Percentiles rank a stretch among this genome's conserved stretches.
Evolutionary conservation across 2,113 vertebrate species (phyloP).

Genomic region (Tragelaphus strepsiceros): DNA sequence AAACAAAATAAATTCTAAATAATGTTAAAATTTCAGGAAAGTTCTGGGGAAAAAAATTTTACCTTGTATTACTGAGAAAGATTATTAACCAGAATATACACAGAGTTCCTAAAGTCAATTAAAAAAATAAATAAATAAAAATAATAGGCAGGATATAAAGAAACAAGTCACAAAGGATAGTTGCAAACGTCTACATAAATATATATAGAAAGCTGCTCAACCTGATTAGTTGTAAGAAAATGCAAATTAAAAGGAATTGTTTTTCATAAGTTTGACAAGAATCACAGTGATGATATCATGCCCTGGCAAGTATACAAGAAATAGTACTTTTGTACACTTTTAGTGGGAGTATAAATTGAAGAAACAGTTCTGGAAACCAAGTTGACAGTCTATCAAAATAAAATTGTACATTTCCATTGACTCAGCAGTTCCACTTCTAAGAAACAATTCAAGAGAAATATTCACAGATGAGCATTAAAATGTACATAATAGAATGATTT

Average conservation of each 20-base stretch:
- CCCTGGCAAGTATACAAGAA: neutral
- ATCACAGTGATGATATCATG: slow-evolving; percentile 8
- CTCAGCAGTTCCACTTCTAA: slow-evolving; percentile 16
- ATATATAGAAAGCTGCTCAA: neutral
- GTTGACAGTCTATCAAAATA: slow-evolving; percentile 29
- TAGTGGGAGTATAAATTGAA: slow-evolving; percentile 32
- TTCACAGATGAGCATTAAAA: neutral
- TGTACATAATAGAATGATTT: neutral
- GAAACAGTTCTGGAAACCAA: slow-evolving; percentile 6
- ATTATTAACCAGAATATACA: neutral
- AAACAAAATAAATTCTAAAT: neutral
- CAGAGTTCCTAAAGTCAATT: neutral
- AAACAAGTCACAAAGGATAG: neutral
- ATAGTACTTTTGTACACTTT: neutral
- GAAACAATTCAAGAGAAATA: neutral
- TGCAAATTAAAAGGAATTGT: neutral
- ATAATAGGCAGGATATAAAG: neutral
- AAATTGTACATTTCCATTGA: neutral
- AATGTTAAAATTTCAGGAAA: neutral
- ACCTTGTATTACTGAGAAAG: neutral
- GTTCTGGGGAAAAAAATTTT: neutral
- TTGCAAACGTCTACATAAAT: neutral
- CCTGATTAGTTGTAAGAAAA: neutral
- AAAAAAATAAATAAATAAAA: neutral
- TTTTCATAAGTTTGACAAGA: slow-evolving; percentile 21